Conservation (phyloP, 2,113 vertebrate genomes). For the Siphamia tubifer region DNA sequence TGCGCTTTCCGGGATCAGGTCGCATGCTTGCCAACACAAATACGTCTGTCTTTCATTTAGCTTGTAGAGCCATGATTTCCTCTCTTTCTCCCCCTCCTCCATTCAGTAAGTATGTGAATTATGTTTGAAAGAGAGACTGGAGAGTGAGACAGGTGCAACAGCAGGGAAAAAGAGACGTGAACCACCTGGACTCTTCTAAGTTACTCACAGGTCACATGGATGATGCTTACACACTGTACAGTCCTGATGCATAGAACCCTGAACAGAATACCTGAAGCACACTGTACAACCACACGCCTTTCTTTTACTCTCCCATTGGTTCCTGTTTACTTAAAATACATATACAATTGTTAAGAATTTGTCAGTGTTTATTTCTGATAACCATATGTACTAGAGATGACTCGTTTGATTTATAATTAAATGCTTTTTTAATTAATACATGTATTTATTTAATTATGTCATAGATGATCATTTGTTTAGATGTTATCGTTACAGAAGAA, state of each 20-base stretch:
- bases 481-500: constrained; percentile 5
- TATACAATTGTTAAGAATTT: too few species aligned
- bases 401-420: neutral
- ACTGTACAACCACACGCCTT: too few species aligned
- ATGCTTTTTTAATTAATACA: neutral
- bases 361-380: too few species aligned
- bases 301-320: too few species aligned
- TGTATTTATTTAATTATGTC: too few species aligned
- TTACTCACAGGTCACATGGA: constrained; percentile 3
- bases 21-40: constrained; percentile 57
- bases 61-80: constrained; percentile 40
- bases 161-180: neutral
- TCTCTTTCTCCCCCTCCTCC: constrained; percentile 1
- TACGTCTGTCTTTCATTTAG: constrained; percentile 64
- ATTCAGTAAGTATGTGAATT: constrained; percentile 8
- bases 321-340: too few species aligned
- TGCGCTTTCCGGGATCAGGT: constrained; percentile 52
- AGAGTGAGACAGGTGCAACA: constrained; percentile 46
- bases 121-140: constrained; percentile 23
- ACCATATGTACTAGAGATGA: too few species aligned
- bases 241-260: neutral
- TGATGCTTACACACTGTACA: neutral
- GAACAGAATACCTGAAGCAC: too few species aligned
- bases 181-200: constrained; percentile 26
- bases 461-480: constrained; percentile 22